phyloP scores from a whole-genome alignment of 23 tunicate genomes.

The Oikopleura dioica region DNA sequence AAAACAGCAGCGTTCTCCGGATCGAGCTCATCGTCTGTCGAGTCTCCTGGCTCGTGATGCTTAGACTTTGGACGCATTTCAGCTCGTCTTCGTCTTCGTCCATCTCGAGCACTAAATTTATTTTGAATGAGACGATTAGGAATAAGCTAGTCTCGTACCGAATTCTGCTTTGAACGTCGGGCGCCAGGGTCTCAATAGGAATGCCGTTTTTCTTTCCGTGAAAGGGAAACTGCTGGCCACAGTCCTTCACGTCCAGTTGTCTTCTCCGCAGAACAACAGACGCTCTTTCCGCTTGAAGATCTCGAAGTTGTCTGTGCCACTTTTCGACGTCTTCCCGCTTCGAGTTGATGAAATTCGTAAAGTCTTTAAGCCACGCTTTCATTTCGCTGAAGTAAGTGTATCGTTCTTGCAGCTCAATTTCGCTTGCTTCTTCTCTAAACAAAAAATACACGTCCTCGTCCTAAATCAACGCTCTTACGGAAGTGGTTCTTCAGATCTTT shows the following conservation, averaged over 20 bases:
- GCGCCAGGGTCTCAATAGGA: background rate
- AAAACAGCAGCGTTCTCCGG: background rate
- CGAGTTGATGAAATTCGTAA: background rate
- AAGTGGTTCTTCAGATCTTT: background rate
- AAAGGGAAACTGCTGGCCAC: background rate
- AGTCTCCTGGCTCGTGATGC: background rate
- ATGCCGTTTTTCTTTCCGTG: background rate
- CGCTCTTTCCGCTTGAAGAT: background rate
- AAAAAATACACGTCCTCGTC: no score
- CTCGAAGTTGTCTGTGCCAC: background rate
- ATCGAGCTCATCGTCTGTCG: background rate
- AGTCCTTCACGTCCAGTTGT: background rate
- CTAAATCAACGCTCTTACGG: no score
- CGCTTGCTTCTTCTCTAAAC: background rate
- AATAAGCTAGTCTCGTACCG: no score
- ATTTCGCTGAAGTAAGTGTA: constrained; percentile 61
- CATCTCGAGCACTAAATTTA: no score
- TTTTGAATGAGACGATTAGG: no score
- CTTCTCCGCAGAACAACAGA: background rate
- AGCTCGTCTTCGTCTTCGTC: background rate
- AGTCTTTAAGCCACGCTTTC: constrained; percentile 14
- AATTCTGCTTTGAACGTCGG: background rate
- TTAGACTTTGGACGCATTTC: background rate
- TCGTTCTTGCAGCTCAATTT: constrained; percentile 36
- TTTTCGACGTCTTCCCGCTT: background rate